Percentiles rank a stretch among this genome's conserved stretches.
Evolutionary conservation across 2,113 vertebrate species (phyloP).

Genomic region (Rhinogobius similis): DNA sequence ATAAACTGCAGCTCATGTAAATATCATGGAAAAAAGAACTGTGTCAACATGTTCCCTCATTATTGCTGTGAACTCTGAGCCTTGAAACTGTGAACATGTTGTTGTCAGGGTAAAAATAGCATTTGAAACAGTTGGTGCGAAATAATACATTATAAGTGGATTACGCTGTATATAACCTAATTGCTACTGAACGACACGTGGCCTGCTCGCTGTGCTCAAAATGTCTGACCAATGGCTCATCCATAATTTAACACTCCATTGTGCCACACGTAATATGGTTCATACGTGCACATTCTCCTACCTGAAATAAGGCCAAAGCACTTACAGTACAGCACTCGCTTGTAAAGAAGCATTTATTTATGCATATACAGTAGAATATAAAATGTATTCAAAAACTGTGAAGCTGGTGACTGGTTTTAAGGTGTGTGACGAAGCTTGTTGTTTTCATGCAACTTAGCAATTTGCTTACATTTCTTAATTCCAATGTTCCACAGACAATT

Average conservation of each 20-base stretch:
- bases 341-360: background rate
- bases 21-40: background rate
- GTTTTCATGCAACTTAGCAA: too few relatives aligned
- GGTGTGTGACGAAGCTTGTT: too few relatives aligned
- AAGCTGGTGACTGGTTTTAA: too few relatives aligned
- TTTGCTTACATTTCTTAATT: too few relatives aligned
- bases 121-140: slow-evolving; percentile 1
- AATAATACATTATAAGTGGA: slow-evolving; percentile 3
- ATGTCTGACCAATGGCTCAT: background rate
- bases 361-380: background rate
- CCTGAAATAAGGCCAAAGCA: slow-evolving; percentile 4
- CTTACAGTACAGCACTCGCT: background rate
- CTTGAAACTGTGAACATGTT: background rate
- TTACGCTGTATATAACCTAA: background rate
- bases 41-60: background rate
- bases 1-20: background rate
- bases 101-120: slow-evolving; percentile 2
- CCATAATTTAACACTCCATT: background rate
- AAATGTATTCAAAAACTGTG: background rate
- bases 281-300: background rate
- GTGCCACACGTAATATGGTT: background rate
- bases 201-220: background rate
- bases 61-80: background rate
- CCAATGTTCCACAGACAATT: too few relatives aligned
- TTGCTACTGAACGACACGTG: background rate